These are phyloP conservation scores for Calosoma granatense DNA, from an alignment of 1,140 invertebrate species.

Conservation along the genomic window DNA sequence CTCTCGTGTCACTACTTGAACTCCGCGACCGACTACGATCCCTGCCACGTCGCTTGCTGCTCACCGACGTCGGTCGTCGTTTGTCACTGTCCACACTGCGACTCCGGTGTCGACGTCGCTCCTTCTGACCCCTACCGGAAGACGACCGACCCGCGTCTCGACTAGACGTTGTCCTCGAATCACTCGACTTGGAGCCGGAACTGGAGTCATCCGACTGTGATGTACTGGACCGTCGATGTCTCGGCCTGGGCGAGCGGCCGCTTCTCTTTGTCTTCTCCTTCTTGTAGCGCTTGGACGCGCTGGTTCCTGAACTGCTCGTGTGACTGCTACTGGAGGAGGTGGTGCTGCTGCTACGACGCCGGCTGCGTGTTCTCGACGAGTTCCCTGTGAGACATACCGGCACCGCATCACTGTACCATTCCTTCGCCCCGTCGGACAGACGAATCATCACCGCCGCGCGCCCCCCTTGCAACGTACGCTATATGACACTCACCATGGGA, in stretches of 20 bases:
- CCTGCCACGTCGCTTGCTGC: background rate
- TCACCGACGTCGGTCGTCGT: background rate
- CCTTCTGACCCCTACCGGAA: background rate
- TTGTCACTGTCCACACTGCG: background rate
- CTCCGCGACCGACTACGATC: background rate
- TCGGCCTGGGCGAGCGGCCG: background rate
- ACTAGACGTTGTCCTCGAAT: background rate
- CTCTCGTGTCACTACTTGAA: background rate
- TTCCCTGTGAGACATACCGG: background rate
- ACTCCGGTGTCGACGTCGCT: background rate
- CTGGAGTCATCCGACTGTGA: background rate
- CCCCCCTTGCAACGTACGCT: background rate
- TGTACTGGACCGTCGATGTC: background rate
- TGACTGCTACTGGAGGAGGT: background rate
- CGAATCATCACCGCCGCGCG: background rate
- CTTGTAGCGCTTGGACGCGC: background rate
- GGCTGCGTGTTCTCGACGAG: background rate
- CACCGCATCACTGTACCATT: background rate
- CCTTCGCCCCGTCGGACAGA: background rate
- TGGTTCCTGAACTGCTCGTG: background rate
- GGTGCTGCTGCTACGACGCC: background rate
- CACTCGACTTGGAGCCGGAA: background rate
- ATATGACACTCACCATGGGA: conserved; percentile 9
- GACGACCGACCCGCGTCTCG: background rate
- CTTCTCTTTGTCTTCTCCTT: background rate